Base-by-base conservation (phyloP, 2,797 vertebrate genomes). In the Sibirionetta formosa region DNA sequence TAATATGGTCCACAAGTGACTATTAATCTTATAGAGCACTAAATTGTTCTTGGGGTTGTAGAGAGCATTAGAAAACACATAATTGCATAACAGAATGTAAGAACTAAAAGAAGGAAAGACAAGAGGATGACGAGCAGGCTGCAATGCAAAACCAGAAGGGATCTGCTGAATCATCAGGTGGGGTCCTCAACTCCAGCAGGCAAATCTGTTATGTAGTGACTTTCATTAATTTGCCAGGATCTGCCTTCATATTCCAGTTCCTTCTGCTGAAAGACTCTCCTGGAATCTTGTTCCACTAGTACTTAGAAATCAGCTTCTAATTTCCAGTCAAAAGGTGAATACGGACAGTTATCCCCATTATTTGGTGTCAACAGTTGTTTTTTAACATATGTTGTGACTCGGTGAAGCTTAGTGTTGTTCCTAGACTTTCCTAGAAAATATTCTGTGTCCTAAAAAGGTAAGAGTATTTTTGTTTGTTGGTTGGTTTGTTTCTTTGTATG, bases 161-260 rank as follows among this genome's bases (percentile, higher is more conserved):
- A 44, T 46, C 2, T 53, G 27, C 5, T 19, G 4, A 54, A 82
- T 31, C 27, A 36, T 3, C 1, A 3, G 27, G 13, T 29, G 7
- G 1, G 20, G 11, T 40, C 58, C 48, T 46, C 18, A 57, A 26
- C 7, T 44, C 31, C 17, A 22, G 14, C 26, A 70, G 51, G 23
- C 23, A 65, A 58, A 64, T 80, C n/a, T 1, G 0, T 15, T 27
- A 33, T 24, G 54, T 14, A 76, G 75, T 1, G 1, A 26, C 9
- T 76, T 61, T 14, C 13, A 51, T 14, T 50, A 53, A 6, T 27
- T 66, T 14, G 2, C 0, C 0, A 53, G 5, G 20, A 26, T 79
- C 17, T 72, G 46, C 10, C 40, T 60, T 71, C 5, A 0, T 71
- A 36, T 66, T 60, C 19, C 18, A 48, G 7, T 69, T 24, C 48